Percentiles rank a stretch among this genome's conserved stretches.
Evolutionary conservation across 2,888 invertebrate species (phyloP).

Genomic region (Ditula angustiorana): DNA sequence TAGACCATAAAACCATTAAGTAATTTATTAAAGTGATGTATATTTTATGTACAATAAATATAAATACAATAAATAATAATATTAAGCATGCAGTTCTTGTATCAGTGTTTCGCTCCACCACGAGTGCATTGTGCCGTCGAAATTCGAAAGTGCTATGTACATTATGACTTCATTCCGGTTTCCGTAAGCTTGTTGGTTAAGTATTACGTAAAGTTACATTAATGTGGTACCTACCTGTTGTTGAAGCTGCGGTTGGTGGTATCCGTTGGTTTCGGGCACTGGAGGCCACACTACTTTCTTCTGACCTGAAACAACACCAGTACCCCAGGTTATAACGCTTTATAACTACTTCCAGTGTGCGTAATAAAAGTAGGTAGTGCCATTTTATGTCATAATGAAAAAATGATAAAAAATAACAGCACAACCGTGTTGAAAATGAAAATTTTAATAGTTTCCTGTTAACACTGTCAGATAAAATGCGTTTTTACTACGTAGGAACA

Average conservation of each 20-base stretch:
- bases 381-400: neutral
- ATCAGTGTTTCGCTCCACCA: constrained; percentile 8
- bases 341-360: neutral
- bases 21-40: constrained; percentile 9
- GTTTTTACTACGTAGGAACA: neutral
- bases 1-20: neutral
- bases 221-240: constrained; percentile 83
- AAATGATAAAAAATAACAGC: neutral
- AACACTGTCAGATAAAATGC: neutral
- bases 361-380: neutral
- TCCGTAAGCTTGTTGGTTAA: constrained; percentile 17
- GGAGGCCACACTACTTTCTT: constrained; percentile 96
- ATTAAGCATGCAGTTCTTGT: constrained; percentile 18
- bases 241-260: constrained; percentile 74
- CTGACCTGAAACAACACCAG: constrained; percentile 86
- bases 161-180: constrained; percentile 20
- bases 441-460: neutral
- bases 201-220: constrained; percentile 10
- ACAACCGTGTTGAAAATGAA: neutral
- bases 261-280: constrained; percentile 88
- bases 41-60: constrained; percentile 19
- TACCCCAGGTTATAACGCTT: neutral
- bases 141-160: constrained; percentile 30
- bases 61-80: constrained; percentile 18
- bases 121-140: constrained; percentile 26